phyloP scores from a whole-genome alignment of 2,797 vertebrate species.

The Falco columbarius region DNA sequence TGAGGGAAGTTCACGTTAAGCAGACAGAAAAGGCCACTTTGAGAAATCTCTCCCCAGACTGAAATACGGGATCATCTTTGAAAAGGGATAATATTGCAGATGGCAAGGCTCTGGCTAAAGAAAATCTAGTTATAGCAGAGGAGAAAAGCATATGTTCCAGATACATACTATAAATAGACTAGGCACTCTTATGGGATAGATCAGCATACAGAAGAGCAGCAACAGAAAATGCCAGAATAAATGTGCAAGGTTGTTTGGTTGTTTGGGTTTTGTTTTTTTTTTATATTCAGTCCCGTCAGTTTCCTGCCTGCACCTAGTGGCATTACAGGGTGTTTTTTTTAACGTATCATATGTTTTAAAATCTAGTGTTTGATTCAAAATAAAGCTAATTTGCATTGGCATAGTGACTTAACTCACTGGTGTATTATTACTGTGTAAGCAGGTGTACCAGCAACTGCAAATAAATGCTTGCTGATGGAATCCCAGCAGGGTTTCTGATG shows the following conservation, averaged over 20 bases:
- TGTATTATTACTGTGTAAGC: constrained; percentile 80
- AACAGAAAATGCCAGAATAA: constrained; percentile 14
- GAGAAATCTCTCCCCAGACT: constrained; percentile 9
- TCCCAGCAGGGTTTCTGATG: constrained; percentile 81
- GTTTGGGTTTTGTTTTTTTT: no score
- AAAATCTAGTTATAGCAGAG: constrained; percentile 34
- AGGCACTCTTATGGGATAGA: constrained; percentile 33
- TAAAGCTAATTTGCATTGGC: constrained; percentile 81
- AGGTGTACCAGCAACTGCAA: constrained; percentile 80
- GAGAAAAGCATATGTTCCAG: constrained; percentile 65
- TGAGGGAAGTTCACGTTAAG: not conserved
- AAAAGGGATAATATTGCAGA: constrained; percentile 21
- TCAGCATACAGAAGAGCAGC: constrained; percentile 38
- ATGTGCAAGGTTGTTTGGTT: not conserved
- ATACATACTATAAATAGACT: constrained; percentile 62
- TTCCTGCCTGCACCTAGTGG: not conserved
- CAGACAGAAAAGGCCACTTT: not conserved
- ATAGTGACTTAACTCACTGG: constrained; percentile 76
- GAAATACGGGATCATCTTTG: not conserved
- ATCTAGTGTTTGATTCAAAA: constrained; percentile 70
- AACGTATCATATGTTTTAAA: constrained; percentile 43
- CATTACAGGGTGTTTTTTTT: not conserved
- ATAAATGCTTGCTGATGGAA: constrained; percentile 82
- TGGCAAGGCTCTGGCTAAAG: not conserved
- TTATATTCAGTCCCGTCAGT: not conserved